Evolutionary conservation across 2,113 vertebrate species (phyloP).

Genomic region (Cyanoliseus patagonus): DNA sequence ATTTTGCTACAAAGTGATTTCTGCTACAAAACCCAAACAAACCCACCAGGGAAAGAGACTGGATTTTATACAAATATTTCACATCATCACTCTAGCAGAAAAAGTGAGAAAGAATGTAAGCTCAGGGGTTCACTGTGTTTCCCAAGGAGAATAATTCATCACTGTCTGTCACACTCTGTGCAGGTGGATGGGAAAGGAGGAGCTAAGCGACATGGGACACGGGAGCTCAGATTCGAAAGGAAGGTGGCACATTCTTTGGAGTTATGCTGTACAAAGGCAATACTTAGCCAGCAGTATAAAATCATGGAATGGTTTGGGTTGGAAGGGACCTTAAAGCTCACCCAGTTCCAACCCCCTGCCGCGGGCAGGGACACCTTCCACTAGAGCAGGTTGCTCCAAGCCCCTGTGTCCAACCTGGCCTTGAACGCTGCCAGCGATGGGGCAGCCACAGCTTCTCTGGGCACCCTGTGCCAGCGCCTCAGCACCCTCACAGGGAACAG

Average conservation of each 20-base stretch:
- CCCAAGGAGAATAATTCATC: not conserved
- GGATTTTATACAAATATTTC: not conserved
- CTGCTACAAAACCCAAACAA: not conserved
- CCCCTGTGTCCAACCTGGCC: not conserved
- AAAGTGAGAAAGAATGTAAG: not conserved
- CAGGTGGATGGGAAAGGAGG: not conserved
- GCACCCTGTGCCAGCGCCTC: too few relatives aligned
- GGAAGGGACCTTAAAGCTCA: not conserved
- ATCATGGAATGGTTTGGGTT: not conserved
- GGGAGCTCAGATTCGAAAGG: not conserved
- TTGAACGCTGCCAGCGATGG: not conserved
- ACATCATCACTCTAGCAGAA: not conserved
- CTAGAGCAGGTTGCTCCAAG: not conserved
- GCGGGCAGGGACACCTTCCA: not conserved
- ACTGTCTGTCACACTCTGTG: rapidly evolving
- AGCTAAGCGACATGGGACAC: not conserved
- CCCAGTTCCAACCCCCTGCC: not conserved
- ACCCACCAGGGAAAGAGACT: not conserved
- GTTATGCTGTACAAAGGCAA: not conserved
- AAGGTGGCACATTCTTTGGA: not conserved
- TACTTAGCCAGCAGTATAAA: not conserved
- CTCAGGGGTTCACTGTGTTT: not conserved
- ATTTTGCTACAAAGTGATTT: not conserved
- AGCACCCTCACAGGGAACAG: too few relatives aligned
- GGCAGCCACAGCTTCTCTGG: not conserved